Percentiles rank a stretch among this genome's conserved stretches.
phyloP scores from a whole-genome alignment of 2,113 vertebrate genomes.

The Ciconia stormi region DNA sequence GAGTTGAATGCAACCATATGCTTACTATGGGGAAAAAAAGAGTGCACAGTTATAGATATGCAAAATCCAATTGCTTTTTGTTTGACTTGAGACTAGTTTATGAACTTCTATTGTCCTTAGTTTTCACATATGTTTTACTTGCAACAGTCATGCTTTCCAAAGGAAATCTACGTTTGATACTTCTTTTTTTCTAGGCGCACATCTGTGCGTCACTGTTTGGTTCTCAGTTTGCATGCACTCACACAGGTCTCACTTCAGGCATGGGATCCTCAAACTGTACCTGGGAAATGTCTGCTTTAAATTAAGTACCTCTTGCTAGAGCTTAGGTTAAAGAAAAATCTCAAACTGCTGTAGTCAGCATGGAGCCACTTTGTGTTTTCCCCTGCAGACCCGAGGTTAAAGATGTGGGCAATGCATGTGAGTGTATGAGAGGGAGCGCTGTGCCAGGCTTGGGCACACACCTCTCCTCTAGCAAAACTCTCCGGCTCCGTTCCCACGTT shows the following conservation, averaged over 20 bases:
- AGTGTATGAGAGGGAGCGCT: not conserved
- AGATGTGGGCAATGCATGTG: not conserved
- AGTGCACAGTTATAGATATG: not conserved
- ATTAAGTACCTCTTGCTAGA: not conserved
- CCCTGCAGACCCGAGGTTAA: not conserved
- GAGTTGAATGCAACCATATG: not conserved
- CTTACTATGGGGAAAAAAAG: not conserved
- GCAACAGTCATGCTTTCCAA: not conserved
- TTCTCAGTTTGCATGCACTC: not conserved
- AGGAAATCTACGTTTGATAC: not conserved
- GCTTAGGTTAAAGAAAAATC: not conserved
- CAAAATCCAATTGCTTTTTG: not conserved
- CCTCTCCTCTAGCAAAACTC: not conserved
- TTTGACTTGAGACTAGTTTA: not conserved
- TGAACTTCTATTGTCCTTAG: not conserved
- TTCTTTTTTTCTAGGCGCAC: not conserved
- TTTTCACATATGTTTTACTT: not conserved
- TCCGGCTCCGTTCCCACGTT: accelerated
- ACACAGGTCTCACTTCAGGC: not conserved
- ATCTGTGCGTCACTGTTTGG: not conserved
- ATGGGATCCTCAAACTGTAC: not conserved
- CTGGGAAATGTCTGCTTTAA: not conserved
- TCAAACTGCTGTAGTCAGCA: not conserved
- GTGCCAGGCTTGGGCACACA: not conserved
- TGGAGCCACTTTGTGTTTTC: not conserved